These are phyloP conservation scores for Pharmacophagus antenor DNA, from an alignment of 2,888 invertebrate genomes.

Conservation along the genomic window DNA sequence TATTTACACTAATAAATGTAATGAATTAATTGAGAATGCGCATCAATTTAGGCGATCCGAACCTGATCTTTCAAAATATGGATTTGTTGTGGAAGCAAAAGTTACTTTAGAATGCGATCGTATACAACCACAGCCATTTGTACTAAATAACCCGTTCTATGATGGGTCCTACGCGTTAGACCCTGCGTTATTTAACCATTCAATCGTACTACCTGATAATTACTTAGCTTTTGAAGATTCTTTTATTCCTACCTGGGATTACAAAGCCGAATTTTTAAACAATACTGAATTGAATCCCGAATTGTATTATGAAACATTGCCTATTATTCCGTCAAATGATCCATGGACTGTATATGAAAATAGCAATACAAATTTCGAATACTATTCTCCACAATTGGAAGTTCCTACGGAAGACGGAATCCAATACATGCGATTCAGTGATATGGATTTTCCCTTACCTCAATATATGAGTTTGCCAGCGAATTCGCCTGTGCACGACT, in stretches of 20 bases:
- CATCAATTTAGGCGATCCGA: conserved; percentile 63
- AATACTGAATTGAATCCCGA: conserved; percentile 57
- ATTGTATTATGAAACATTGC: conserved; percentile 64
- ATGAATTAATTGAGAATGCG: conserved; percentile 49
- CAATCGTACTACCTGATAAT: conserved; percentile 70
- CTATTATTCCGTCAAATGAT: conserved; percentile 67
- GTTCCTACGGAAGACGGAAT: conserved; percentile 55
- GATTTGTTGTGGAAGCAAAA: conserved; percentile 66
- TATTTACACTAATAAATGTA: conserved; percentile 54
- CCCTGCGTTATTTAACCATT: conserved; percentile 54
- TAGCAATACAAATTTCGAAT: conserved; percentile 60
- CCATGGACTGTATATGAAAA: conserved; percentile 69
- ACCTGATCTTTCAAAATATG: conserved; percentile 73
- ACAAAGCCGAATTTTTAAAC: conserved; percentile 59
- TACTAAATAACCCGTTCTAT: conserved; percentile 77
- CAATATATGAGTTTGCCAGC: conserved; percentile 70
- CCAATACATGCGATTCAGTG: conserved; percentile 68
- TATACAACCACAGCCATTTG: conserved; percentile 60
- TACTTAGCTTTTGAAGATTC: conserved; percentile 79
- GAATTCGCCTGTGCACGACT: conserved; percentile 50
- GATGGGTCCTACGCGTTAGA: conserved; percentile 67
- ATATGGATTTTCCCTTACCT: conserved; percentile 71
- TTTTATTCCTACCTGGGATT: conserved; percentile 72
- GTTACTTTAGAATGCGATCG: conserved; percentile 59
- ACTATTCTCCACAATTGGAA: conserved; percentile 64